phyloP scores from a whole-genome alignment of 1,140 invertebrate species.

The Drosophila fuyamai region DNA sequence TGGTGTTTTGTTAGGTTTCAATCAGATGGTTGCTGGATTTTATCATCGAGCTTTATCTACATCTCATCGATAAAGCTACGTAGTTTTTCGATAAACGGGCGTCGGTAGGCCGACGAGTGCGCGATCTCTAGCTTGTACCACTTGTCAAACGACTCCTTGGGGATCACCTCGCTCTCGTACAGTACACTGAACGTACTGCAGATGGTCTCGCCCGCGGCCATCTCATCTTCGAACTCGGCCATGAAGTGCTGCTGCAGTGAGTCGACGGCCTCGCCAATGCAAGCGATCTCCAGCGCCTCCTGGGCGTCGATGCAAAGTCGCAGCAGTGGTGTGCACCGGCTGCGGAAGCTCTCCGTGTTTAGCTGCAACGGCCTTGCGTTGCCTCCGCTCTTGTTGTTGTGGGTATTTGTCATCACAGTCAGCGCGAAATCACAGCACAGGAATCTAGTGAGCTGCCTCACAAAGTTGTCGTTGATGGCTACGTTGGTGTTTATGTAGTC shows the following conservation, averaged over 20 bases:
- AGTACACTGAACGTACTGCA: constrained; percentile 60
- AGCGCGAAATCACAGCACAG: constrained; percentile 81
- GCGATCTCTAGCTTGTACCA: constrained; percentile 65
- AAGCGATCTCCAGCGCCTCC: constrained; percentile 66
- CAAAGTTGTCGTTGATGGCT: constrained; percentile 64
- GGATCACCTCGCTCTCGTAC: constrained; percentile 72
- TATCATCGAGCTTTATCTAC: constrained; percentile 15
- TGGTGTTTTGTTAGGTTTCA: constrained; percentile 15
- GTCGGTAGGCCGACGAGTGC: constrained; percentile 31
- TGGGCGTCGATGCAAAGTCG: constrained; percentile 70
- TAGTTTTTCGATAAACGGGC: constrained; percentile 51
- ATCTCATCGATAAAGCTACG: constrained; percentile 63
- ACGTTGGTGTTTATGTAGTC: constrained; percentile 83
- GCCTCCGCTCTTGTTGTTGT: constrained; percentile 30
- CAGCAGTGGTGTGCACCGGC: constrained; percentile 62
- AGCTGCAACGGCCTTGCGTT: constrained; percentile 44
- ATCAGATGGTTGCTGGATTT: constrained; percentile 8
- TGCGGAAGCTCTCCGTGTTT: constrained; percentile 59
- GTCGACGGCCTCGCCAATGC: constrained; percentile 70
- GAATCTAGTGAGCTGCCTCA: constrained; percentile 72
- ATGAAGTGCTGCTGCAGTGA: constrained; percentile 63
- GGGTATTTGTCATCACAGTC: constrained; percentile 60
- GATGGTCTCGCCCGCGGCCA: constrained; percentile 67
- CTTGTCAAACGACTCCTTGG: constrained; percentile 71
- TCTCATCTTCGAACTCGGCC: constrained; percentile 57